phyloP scores from a whole-genome alignment of 2,797 vertebrate species.

The Melanotaenia trifasciata region DNA sequence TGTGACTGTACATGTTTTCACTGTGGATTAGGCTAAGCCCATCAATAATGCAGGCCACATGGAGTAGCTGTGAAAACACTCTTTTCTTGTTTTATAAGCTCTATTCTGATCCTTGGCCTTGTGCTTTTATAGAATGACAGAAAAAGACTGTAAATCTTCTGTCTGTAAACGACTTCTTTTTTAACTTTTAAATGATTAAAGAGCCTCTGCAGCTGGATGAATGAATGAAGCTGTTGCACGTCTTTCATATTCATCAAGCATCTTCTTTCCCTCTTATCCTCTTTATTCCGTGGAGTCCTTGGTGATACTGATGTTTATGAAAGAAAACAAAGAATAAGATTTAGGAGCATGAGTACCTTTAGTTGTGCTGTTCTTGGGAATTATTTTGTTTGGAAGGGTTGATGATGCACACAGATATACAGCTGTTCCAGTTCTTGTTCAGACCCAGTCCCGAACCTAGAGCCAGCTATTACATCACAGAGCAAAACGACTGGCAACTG shows the following conservation, averaged over 20 bases:
- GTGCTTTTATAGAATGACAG: slow-evolving; percentile 16
- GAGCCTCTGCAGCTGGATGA: slow-evolving; percentile 26
- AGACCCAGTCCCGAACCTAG: background rate
- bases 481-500: too few relatives aligned
- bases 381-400: background rate
- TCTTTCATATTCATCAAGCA: slow-evolving; percentile 45
- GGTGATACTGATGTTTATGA: slow-evolving; percentile 71
- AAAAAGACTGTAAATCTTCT: slow-evolving; percentile 37
- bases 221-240: slow-evolving; percentile 29
- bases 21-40: slow-evolving; percentile 55
- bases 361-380: background rate
- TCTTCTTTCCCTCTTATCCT: slow-evolving; percentile 48
- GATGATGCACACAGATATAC: background rate
- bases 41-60: slow-evolving; percentile 73
- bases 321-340: slow-evolving; percentile 49
- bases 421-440: background rate
- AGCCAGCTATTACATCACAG: background rate
- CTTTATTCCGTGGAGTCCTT: slow-evolving; percentile 44
- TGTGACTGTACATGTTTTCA: slow-evolving; percentile 53
- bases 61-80: slow-evolving; percentile 61
- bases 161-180: slow-evolving; percentile 5
- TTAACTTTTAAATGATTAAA: slow-evolving; percentile 31
- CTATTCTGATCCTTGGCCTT: slow-evolving; percentile 27
- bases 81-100: slow-evolving; percentile 57
- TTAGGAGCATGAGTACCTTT: slow-evolving; percentile 41